Evolutionary conservation across 2,797 vertebrate genomes (phyloP).

Genomic region (Odontamblyopus lacepedii): DNA sequence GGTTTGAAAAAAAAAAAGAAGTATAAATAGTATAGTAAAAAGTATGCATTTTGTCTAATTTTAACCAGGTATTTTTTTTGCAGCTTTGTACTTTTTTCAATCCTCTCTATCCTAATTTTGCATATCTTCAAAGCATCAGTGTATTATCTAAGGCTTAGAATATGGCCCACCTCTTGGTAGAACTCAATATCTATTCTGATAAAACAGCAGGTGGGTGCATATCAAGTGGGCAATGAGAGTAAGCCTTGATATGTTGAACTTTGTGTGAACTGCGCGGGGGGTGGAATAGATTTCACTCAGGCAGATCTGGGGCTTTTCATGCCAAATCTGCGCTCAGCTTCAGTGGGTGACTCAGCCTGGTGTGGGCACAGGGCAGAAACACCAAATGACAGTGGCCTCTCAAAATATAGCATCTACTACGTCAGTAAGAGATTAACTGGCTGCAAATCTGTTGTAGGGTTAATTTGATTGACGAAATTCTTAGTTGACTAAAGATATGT

Average conservation of each 20-base stretch:
- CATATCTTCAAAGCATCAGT: neutral
- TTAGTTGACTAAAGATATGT: too few species aligned
- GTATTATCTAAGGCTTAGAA: neutral
- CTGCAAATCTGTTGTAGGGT: too few species aligned
- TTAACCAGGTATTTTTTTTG: too few species aligned
- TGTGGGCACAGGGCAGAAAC: constrained; percentile 4
- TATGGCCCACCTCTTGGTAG: neutral
- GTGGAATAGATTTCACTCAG: neutral
- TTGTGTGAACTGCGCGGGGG: neutral
- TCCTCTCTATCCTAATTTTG: neutral
- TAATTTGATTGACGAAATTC: too few species aligned
- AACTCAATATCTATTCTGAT: neutral
- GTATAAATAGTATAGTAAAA: too few species aligned
- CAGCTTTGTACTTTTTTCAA: neutral
- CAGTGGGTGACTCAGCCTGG: neutral
- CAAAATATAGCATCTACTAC: neutral
- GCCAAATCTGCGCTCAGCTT: neutral
- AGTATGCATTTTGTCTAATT: too few species aligned
- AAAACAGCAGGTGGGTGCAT: neutral
- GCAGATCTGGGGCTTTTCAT: constrained; percentile 1
- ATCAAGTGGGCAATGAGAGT: neutral
- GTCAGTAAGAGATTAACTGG: too few species aligned
- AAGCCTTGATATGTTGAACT: constrained; percentile 4
- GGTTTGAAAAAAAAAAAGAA: too few species aligned
- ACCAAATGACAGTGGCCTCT: neutral